phyloP scores from a whole-genome alignment of 2,797 vertebrate species.

The Melanotaenia pygmaea region DNA sequence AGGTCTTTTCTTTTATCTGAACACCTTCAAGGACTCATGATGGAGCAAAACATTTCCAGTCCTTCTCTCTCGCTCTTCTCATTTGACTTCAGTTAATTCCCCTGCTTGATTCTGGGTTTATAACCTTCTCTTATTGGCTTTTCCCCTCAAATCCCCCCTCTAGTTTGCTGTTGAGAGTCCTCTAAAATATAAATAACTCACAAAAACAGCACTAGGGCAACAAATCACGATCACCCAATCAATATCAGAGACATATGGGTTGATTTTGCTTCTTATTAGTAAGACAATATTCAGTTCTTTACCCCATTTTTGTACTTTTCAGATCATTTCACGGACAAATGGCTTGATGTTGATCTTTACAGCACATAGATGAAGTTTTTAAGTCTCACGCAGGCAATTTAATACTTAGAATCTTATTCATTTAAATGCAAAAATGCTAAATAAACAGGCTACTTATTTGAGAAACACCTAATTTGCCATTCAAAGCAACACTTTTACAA shows the following conservation, averaged over 20 bases:
- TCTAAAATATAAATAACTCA: conserved; percentile 76
- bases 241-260: background rate
- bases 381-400: background rate
- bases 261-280: background rate
- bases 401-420: background rate
- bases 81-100: background rate
- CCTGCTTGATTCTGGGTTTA: conserved; percentile 31
- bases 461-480: background rate
- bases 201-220: conserved; percentile 38
- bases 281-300: background rate
- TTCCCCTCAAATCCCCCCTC: conserved; percentile 15
- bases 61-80: background rate
- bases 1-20: conserved; percentile 36
- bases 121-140: conserved; percentile 44
- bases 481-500: conserved; percentile 14
- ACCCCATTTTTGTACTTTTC: conserved; percentile 7
- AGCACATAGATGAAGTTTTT: background rate
- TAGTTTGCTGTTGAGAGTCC: conserved; percentile 45
- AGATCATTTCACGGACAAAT: conserved; percentile 34
- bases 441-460: background rate
- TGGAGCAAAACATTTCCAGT: conserved; percentile 22
- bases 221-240: background rate
- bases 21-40: conserved; percentile 44
- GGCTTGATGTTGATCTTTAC: background rate
- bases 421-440: background rate